phyloP scores from a whole-genome alignment of 2,888 invertebrate species.

The Calliphora vomitoria region DNA sequence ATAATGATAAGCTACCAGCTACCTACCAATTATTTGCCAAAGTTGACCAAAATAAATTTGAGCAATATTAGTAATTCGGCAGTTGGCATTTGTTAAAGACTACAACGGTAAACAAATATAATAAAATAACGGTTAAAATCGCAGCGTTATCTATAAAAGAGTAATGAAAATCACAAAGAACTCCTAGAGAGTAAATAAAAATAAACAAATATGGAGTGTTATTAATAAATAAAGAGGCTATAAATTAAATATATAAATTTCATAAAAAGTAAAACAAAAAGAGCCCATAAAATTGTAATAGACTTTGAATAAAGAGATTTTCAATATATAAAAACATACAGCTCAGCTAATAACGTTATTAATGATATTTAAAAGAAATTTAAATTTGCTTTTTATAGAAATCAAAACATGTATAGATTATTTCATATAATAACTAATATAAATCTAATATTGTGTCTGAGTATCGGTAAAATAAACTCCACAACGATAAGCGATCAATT shows the following conservation, averaged over 20 bases:
- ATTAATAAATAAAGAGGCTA: neutral
- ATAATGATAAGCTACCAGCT: conserved; percentile 79
- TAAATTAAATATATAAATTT: neutral
- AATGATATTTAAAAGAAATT: conserved; percentile 16
- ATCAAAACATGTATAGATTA: conserved; percentile 65
- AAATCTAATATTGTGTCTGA: conserved; percentile 74
- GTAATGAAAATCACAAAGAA: neutral
- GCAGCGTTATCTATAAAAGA: neutral
- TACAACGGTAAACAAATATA: neutral
- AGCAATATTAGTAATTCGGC: conserved; percentile 50
- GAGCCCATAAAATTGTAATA: neutral
- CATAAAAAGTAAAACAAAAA: neutral
- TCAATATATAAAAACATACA: neutral
- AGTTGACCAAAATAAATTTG: conserved; percentile 51
- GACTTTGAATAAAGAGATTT: neutral
- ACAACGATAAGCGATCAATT: conserved; percentile 66
- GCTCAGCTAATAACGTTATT: neutral
- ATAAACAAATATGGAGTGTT: neutral
- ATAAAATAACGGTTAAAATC: conserved; percentile 12
- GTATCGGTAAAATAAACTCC: conserved; percentile 65
- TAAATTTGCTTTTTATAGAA: neutral
- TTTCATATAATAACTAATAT: conserved; percentile 68
- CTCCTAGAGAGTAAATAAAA: neutral
- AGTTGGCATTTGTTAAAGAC: conserved; percentile 40
- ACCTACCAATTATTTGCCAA: conserved; percentile 20